phyloP scores from a whole-genome alignment of 1,140 invertebrate genomes.

The Atta texana region DNA sequence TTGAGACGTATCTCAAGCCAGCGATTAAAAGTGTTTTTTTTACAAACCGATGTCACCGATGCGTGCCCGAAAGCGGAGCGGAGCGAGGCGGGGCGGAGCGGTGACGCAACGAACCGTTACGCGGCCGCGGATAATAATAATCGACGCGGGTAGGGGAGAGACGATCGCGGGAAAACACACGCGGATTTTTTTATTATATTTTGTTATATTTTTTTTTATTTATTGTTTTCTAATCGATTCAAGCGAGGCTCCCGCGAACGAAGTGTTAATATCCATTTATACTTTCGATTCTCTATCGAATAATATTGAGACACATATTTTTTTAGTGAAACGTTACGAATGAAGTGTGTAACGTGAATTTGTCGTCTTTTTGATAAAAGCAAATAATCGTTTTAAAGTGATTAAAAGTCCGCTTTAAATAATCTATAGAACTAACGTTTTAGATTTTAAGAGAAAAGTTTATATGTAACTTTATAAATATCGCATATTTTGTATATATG shows the following conservation, averaged over 20 bases:
- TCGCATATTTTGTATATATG: background rate
- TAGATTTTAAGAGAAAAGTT: background rate
- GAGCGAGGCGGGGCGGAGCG: background rate
- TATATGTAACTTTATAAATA: background rate
- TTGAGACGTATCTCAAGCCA: constrained; percentile 51
- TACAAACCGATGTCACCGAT: constrained; percentile 58
- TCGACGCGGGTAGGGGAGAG: constrained; percentile 42
- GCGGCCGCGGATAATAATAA: constrained; percentile 63
- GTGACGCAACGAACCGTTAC: constrained; percentile 44
- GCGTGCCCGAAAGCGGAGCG: constrained; percentile 45
- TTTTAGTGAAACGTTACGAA: constrained; percentile 17
- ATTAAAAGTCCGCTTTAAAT: background rate
- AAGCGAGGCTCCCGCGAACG: background rate
- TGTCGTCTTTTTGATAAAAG: background rate
- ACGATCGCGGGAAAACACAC: constrained; percentile 29
- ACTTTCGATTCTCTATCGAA: constrained; percentile 7
- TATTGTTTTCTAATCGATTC: constrained; percentile 51
- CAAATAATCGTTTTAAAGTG: constrained; percentile 30
- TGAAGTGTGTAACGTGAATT: background rate
- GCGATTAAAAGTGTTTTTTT: constrained; percentile 70
- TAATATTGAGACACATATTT: constrained; percentile 26
- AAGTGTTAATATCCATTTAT: constrained; percentile 58
- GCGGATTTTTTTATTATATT: constrained; percentile 21
- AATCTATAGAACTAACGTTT: background rate
- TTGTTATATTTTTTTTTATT: constrained; percentile 44